Percentiles rank a stretch among this genome's conserved stretches.
Conservation (phyloP, 2,113 vertebrate genomes). For the Syngnathus typhle region DNA sequence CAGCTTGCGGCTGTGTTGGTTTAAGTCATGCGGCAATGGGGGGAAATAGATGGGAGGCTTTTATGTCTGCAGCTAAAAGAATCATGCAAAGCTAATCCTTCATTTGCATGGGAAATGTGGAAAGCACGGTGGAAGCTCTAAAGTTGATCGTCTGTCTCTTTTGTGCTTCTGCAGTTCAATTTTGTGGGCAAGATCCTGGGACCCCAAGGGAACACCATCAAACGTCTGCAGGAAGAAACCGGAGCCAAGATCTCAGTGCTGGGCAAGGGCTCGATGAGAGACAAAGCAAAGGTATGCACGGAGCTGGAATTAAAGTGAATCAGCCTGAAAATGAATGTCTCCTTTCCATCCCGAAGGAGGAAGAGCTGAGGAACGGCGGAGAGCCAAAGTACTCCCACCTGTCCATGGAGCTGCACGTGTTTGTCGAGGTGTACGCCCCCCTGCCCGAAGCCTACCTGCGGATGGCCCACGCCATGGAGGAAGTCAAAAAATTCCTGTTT, state of each 20-base stretch:
- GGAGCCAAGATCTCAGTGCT: constrained; percentile 98
- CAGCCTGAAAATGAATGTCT: background rate
- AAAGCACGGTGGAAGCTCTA: background rate
- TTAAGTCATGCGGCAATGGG: background rate
- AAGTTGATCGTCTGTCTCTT: constrained; percentile 12
- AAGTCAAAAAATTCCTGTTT: constrained; percentile 96
- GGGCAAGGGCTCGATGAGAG: constrained; percentile 98
- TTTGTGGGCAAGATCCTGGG: constrained; percentile 98
- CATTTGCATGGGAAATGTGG: background rate
- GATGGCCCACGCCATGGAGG: constrained; percentile 97
- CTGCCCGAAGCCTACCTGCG: constrained; percentile 93
- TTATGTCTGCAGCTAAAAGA: background rate
- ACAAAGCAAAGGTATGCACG: constrained; percentile 90
- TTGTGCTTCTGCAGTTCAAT: constrained; percentile 80
- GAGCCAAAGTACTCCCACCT: constrained; percentile 95
- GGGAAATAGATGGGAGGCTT: background rate
- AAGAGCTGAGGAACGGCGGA: constrained; percentile 85
- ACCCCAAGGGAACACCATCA: constrained; percentile 97
- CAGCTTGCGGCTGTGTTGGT: background rate
- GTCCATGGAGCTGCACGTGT: constrained; percentile 94
- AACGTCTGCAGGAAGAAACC: constrained; percentile 96
- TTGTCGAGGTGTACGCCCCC: constrained; percentile 94
- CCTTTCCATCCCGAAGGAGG: constrained; percentile 73
- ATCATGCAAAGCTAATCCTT: background rate
- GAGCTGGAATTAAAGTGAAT: background rate